These are phyloP conservation scores for Lepus europaeus DNA, from an alignment of 2,113 vertebrate species.

Conservation along the genomic window DNA sequence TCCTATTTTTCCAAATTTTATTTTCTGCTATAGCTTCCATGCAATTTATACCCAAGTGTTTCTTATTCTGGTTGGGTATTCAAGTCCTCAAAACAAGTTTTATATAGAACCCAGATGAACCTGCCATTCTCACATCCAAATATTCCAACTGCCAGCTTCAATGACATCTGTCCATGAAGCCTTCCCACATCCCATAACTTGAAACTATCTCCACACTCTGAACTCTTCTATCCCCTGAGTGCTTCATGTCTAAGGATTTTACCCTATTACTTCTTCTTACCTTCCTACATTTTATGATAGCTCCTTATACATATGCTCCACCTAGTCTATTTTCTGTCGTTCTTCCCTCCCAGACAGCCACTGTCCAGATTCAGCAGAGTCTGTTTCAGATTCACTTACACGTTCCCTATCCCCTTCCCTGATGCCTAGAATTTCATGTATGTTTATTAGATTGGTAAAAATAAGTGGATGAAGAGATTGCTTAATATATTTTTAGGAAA, in stretches of 20 bases:
- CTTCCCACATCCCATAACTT: not conserved
- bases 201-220: not conserved
- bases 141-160: not conserved
- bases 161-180: not conserved
- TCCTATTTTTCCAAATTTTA: not conserved
- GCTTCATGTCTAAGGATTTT: not conserved
- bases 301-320: not conserved
- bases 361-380: not conserved
- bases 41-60: not conserved
- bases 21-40: slow-evolving; percentile 1
- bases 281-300: not conserved
- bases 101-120: not conserved
- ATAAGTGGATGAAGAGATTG: not conserved
- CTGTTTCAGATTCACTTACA: not conserved
- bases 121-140: not conserved
- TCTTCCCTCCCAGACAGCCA: not conserved
- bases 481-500: not conserved
- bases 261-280: not conserved
- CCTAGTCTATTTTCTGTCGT: not conserved
- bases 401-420: too few species aligned
- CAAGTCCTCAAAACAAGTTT: not conserved
- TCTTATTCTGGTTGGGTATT: not conserved
- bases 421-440: not conserved
- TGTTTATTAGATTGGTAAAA: slow-evolving; percentile 2
- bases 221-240: not conserved